These are phyloP conservation scores for Sceliomorpha sp. DNA, from an alignment of 2,888 invertebrate genomes.

Conservation along the genomic window DNA sequence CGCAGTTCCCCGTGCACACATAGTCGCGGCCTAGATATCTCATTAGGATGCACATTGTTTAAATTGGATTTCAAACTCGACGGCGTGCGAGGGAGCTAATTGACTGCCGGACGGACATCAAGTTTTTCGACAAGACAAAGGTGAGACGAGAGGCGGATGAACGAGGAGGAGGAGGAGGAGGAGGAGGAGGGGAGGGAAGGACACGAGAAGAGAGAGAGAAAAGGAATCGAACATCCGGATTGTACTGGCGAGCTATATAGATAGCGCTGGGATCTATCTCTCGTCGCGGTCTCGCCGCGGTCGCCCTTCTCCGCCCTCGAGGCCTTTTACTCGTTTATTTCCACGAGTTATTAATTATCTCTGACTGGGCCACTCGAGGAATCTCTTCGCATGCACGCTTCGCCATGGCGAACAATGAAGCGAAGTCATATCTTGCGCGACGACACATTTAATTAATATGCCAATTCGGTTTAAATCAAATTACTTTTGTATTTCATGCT, in stretches of 20 bases:
- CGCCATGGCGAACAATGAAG: slow-evolving; percentile 39
- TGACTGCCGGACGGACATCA: slow-evolving; percentile 57
- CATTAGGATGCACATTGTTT: slow-evolving; percentile 60
- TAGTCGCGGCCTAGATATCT: slow-evolving; percentile 52
- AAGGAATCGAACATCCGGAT: slow-evolving; percentile 50
- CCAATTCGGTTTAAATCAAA: slow-evolving; percentile 51
- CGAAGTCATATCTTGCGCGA: slow-evolving; percentile 46
- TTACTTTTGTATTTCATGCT: slow-evolving; percentile 20
- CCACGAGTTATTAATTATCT: slow-evolving; percentile 54
- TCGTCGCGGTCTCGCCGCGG: slow-evolving; percentile 35
- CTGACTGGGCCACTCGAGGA: slow-evolving; percentile 41
- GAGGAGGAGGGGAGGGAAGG: slow-evolving; percentile 39
- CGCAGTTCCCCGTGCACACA: slow-evolving; percentile 31
- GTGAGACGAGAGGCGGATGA: slow-evolving; percentile 45
- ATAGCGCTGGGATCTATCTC: slow-evolving; percentile 27
- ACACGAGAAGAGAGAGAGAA: slow-evolving; percentile 21
- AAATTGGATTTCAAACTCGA: slow-evolving; percentile 57
- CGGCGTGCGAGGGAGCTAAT: slow-evolving; percentile 58
- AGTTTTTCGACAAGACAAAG: slow-evolving; percentile 59
- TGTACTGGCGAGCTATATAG: slow-evolving; percentile 31
- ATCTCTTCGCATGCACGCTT: slow-evolving; percentile 24
- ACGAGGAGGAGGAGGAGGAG: slow-evolving; percentile 27
- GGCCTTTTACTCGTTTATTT: slow-evolving; percentile 48
- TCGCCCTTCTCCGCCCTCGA: slow-evolving; percentile 41
- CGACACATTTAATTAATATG: slow-evolving; percentile 51